Percentiles rank a stretch among this genome's conserved stretches.
These are phyloP conservation scores for Coelopa frigida DNA, from an alignment of 1,140 invertebrate species.

Conservation along the genomic window DNA sequence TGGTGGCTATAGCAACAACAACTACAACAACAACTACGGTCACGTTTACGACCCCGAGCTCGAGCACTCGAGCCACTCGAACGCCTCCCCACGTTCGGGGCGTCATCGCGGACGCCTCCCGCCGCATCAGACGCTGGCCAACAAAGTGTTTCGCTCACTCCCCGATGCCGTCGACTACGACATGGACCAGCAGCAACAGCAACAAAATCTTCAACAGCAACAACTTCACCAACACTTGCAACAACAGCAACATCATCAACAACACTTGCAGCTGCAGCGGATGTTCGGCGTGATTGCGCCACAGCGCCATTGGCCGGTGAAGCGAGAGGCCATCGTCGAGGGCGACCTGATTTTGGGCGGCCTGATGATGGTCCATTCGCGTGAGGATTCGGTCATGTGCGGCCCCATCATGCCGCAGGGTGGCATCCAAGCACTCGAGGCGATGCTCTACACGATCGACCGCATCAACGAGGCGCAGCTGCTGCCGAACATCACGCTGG, in stretches of 20 bases:
- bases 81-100: constrained; percentile 25
- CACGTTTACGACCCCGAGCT: neutral
- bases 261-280: constrained; percentile 6
- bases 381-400: constrained; percentile 70
- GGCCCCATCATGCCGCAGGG: constrained; percentile 86
- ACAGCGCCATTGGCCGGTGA: constrained; percentile 67
- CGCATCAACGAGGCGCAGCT: constrained; percentile 57
- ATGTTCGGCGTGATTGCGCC: constrained; percentile 14
- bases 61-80: neutral
- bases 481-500: constrained; percentile 64
- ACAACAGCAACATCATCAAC: constrained; percentile 5
- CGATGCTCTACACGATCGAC: constrained; percentile 82
- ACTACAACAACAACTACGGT: neutral
- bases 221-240: constrained; percentile 5
- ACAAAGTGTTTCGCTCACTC: constrained; percentile 32
- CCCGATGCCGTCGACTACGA: constrained; percentile 29
- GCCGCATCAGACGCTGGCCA: neutral
- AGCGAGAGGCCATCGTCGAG: constrained; percentile 75
- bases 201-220: too few species aligned
- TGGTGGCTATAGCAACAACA: too few species aligned
- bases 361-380: constrained; percentile 88
- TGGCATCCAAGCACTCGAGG: constrained; percentile 74
- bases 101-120: constrained; percentile 30
- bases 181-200: too few species aligned
- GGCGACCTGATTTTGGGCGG: constrained; percentile 81